These are phyloP conservation scores for Keiferia lycopersicella DNA, from an alignment of 2,888 invertebrate genomes.

Conservation along the genomic window DNA sequence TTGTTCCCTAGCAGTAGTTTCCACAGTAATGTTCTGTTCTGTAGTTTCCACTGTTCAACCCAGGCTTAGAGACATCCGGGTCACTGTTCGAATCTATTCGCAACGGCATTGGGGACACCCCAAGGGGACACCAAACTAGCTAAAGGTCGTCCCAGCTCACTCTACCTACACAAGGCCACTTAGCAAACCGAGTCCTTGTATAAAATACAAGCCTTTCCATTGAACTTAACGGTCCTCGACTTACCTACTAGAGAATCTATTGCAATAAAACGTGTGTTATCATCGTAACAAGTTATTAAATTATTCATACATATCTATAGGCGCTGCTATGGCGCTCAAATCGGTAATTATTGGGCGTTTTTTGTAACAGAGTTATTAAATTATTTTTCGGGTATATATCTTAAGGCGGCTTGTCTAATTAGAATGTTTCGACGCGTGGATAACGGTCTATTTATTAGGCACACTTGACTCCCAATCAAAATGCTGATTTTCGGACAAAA, in stretches of 20 bases:
- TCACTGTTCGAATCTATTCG: not conserved
- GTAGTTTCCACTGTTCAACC: not conserved
- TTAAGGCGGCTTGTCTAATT: constrained; percentile 58
- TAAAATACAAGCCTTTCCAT: constrained; percentile 2
- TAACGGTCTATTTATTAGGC: constrained; percentile 66
- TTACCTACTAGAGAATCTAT: not conserved
- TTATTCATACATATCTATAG: not conserved
- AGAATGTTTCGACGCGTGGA: constrained; percentile 57
- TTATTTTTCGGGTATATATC: constrained; percentile 49
- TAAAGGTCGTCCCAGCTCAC: constrained; percentile 1
- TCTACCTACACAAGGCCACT: constrained; percentile 5
- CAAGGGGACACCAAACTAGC: constrained; percentile 7
- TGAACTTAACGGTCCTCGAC: constrained; percentile 1
- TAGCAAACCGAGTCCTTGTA: constrained; percentile 2
- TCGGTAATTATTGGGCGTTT: constrained; percentile 28
- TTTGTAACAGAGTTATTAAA: constrained; percentile 45
- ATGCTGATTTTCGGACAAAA: constrained; percentile 52
- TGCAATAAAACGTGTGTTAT: constrained; percentile 15
- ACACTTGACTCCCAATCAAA: constrained; percentile 53
- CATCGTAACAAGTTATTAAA: constrained; percentile 1
- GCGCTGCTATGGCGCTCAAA: constrained; percentile 1
- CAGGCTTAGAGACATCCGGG: not conserved
- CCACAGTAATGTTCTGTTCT: not conserved
- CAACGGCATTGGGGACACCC: not conserved
- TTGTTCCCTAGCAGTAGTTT: not conserved